A percentile compares a stretch with the other conserved stretches of the same genome.
Conservation (phyloP, 2,888 invertebrate species). For the Embidobia sp. region DNA sequence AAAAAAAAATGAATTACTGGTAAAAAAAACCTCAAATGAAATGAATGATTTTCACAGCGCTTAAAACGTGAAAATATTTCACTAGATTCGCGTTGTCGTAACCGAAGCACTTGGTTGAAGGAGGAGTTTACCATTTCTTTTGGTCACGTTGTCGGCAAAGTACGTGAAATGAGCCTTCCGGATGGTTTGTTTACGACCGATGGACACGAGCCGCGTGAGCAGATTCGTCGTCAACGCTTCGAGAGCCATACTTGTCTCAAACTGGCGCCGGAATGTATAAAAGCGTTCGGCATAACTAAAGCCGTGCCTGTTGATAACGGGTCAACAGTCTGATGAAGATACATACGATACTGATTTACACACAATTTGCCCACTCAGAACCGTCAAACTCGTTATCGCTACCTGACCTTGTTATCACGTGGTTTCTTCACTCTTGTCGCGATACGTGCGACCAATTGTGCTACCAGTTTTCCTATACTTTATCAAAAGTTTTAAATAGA, state of each 20-base stretch:
- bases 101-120: too few species aligned
- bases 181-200: conserved; percentile 62
- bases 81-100: too few species aligned
- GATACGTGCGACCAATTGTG: background rate
- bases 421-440: conserved; percentile 2
- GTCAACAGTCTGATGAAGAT: conserved; percentile 66
- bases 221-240: conserved; percentile 50
- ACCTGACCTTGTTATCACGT: conserved; percentile 59
- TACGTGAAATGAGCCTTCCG: conserved; percentile 75
- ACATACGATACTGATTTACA: conserved; percentile 71
- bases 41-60: too few species aligned
- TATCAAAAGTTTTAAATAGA: too few species aligned
- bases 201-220: conserved; percentile 37
- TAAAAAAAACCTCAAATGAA: too few species aligned
- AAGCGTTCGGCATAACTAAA: conserved; percentile 58
- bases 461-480: too few species aligned
- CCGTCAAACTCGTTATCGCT: conserved; percentile 36
- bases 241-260: conserved; percentile 69
- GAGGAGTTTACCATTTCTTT: conserved; percentile 63
- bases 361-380: conserved; percentile 69
- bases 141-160: conserved; percentile 69
- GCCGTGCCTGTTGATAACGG: conserved; percentile 63
- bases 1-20: too few species aligned
- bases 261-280: conserved; percentile 60
- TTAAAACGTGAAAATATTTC: too few species aligned